These are phyloP conservation scores for Drosophila sordidula DNA, from an alignment of 2,888 invertebrate genomes.

Conservation along the genomic window DNA sequence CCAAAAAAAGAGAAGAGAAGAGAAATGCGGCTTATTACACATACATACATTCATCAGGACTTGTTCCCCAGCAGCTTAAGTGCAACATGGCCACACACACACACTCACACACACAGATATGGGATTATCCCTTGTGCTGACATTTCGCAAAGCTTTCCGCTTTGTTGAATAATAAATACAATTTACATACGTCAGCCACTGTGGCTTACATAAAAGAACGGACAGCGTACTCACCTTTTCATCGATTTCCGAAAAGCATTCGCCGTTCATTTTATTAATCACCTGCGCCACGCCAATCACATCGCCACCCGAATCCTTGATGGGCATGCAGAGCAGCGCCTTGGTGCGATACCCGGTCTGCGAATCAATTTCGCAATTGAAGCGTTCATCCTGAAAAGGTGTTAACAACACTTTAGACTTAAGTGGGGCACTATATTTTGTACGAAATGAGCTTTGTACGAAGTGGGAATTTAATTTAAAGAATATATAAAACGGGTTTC, in stretches of 20 bases:
- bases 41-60: constrained; percentile 10
- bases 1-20: neutral
- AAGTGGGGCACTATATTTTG: too few relatives aligned
- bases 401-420: too few relatives aligned
- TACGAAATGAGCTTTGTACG: too few relatives aligned
- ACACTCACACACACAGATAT: constrained; percentile 14
- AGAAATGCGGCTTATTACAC: constrained; percentile 17
- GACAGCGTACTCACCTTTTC: constrained; percentile 86
- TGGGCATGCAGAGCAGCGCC: constrained; percentile 97
- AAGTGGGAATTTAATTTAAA: too few relatives aligned
- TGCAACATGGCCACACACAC: constrained; percentile 1
- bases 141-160: constrained; percentile 53
- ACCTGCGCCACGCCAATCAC: constrained; percentile 99
- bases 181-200: constrained; percentile 49
- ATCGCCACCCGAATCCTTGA: constrained; percentile 96
- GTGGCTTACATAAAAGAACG: constrained; percentile 48
- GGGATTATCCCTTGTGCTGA: constrained; percentile 46
- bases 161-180: constrained; percentile 76
- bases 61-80: neutral
- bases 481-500: too few relatives aligned
- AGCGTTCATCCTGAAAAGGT: constrained; percentile 90
- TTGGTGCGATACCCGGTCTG: constrained; percentile 96
- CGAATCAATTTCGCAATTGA: constrained; percentile 97
- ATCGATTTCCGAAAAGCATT: constrained; percentile 93
- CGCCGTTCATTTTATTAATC: constrained; percentile 95